Evolutionary conservation across 2,888 invertebrate genomes (phyloP).

Genomic region (Bugula neritina): DNA sequence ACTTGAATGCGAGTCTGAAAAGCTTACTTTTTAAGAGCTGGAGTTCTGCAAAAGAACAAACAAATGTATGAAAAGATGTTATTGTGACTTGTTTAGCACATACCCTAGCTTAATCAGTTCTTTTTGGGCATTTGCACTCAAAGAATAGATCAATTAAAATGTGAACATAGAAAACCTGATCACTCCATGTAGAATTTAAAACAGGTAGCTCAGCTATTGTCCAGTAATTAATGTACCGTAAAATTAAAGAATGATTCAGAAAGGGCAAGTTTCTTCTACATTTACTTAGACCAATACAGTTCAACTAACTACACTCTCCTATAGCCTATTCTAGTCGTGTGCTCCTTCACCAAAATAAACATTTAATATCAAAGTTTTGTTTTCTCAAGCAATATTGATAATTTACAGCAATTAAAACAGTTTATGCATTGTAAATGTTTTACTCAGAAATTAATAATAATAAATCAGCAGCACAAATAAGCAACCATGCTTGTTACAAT

Average conservation of each 20-base stretch:
- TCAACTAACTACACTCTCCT: not conserved
- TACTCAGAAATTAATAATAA: not conserved
- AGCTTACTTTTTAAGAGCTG: not conserved
- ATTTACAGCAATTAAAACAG: constrained; percentile 24
- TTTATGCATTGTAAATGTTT: not conserved
- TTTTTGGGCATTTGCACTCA: constrained; percentile 14
- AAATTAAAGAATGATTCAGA: constrained; percentile 1
- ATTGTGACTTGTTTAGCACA: not conserved
- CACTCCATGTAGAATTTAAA: not conserved
- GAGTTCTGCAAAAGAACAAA: constrained; percentile 2
- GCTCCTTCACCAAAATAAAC: constrained; percentile 12
- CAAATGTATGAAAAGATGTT: not conserved
- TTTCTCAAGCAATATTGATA: constrained; percentile 24
- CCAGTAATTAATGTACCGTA: constrained; percentile 23
- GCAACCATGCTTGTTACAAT: constrained; percentile 15
- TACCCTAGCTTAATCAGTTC: not conserved
- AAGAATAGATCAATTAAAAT: constrained; percentile 16
- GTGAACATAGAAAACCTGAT: constrained; percentile 10
- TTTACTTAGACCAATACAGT: not conserved
- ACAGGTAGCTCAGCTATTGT: not conserved
- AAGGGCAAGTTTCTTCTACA: not conserved
- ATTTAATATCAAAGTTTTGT: constrained; percentile 8
- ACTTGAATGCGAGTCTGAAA: not conserved
- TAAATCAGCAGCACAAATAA: not conserved
- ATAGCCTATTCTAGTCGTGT: not conserved